phyloP scores from a whole-genome alignment of 2,113 vertebrate species.

The Paradisaea rubra region DNA sequence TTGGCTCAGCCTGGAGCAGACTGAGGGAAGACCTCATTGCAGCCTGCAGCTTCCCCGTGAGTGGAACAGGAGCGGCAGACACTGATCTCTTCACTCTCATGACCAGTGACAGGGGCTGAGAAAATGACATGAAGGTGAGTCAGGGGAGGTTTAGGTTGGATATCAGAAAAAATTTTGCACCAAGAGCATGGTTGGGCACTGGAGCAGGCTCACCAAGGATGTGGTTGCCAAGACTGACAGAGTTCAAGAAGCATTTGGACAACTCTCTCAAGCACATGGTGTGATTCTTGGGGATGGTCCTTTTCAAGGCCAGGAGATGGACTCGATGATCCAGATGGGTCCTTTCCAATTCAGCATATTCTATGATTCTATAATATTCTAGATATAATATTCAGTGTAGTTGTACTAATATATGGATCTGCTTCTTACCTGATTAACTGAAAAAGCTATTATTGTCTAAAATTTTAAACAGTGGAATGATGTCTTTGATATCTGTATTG shows the following conservation, averaged over 20 bases:
- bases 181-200: background rate
- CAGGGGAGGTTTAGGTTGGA: background rate
- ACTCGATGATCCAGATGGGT: background rate
- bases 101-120: background rate
- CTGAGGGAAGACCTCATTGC: background rate
- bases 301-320: background rate
- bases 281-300: background rate
- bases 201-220: background rate
- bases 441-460: background rate
- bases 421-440: background rate
- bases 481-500: background rate
- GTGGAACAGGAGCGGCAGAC: background rate
- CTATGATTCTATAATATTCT: background rate
- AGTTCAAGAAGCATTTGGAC: background rate
- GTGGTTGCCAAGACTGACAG: background rate
- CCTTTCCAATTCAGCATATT: background rate
- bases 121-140: background rate
- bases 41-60: background rate
- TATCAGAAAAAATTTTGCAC: background rate
- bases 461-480: background rate
- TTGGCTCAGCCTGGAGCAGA: background rate
- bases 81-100: background rate
- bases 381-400: background rate
- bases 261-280: background rate
- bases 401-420: background rate